phyloP scores from a whole-genome alignment of 2,888 invertebrate species.

The Thelaira solivaga region DNA sequence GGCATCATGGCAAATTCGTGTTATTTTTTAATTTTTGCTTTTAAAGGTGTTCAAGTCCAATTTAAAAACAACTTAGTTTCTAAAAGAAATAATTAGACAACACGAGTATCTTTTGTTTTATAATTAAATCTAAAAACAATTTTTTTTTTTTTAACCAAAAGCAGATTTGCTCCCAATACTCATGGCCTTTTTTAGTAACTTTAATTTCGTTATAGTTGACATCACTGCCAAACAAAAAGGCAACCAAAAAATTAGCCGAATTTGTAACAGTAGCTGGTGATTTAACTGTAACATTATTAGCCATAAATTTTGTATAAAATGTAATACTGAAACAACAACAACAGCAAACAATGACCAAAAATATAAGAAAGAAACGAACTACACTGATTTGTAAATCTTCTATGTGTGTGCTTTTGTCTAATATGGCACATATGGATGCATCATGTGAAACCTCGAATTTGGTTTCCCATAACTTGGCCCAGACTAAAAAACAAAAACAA shows the following conservation, averaged over 20 bases:
- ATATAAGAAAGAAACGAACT: too few relatives aligned
- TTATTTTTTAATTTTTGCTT: too few relatives aligned
- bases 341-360: constrained; percentile 18
- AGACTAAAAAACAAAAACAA: neutral
- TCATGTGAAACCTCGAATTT: constrained; percentile 55
- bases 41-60: too few relatives aligned
- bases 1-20: too few relatives aligned
- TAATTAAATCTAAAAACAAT: too few relatives aligned
- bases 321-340: constrained; percentile 22
- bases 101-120: too few relatives aligned
- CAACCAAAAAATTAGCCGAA: neutral
- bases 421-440: constrained; percentile 35
- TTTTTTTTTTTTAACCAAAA: too few relatives aligned
- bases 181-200: neutral
- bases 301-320: constrained; percentile 25
- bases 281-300: constrained; percentile 43
- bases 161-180: neutral
- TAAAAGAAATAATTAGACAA: too few relatives aligned
- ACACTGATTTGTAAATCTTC: constrained; percentile 20
- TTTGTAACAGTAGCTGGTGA: constrained; percentile 22
- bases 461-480: constrained; percentile 54
- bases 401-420: constrained; percentile 20
- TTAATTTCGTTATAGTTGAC: neutral
- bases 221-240: neutral
- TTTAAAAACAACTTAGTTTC: too few relatives aligned